These are phyloP conservation scores for Galaxias olidus DNA, from an alignment of 2,797 vertebrate genomes.

Conservation along the genomic window DNA sequence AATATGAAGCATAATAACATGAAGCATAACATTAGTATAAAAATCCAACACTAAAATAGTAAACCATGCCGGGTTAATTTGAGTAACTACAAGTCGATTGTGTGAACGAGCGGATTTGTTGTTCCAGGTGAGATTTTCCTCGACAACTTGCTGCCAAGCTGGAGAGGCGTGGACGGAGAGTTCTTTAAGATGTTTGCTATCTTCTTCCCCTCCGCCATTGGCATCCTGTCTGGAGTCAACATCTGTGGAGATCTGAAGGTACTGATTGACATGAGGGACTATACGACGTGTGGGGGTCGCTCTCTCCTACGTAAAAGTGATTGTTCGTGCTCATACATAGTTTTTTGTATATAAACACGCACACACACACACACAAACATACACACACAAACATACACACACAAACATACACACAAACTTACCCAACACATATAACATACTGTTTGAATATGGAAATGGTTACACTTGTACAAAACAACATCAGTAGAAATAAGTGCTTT, in stretches of 20 bases:
- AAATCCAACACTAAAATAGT: background rate
- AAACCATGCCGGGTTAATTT: background rate
- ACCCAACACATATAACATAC: no score
- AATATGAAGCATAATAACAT: no score
- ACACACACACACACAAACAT: no score
- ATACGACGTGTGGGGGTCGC: background rate
- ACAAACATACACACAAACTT: no score
- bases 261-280: background rate
- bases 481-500: no score
- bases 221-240: constrained; percentile 75
- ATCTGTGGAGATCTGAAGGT: constrained; percentile 81
- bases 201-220: constrained; percentile 79
- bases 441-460: no score
- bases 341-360: no score
- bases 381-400: no score
- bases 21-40: background rate
- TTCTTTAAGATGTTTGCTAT: constrained; percentile 81
- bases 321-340: no score
- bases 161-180: constrained; percentile 40
- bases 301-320: no score
- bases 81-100: background rate
- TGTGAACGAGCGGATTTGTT: no score
- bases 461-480: no score
- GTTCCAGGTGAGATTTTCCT: constrained; percentile 71
- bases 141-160: constrained; percentile 67